Evolutionary conservation across 64 coral and sea anemone species (phyloP).

Genomic region (Hydrozoanthus tunicans): DNA sequence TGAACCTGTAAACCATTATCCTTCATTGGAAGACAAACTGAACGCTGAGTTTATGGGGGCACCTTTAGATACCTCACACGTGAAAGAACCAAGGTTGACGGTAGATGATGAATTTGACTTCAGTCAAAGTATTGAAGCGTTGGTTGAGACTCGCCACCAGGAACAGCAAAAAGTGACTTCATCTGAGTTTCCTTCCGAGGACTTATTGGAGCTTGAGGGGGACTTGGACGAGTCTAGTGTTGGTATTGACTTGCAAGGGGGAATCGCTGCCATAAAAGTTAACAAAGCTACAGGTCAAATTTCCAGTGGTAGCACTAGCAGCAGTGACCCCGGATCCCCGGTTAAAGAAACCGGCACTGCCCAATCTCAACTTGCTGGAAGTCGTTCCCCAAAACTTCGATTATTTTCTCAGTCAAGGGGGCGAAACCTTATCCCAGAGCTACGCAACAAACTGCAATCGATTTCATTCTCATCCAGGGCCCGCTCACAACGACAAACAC

Average conservation of each 20-base stretch:
- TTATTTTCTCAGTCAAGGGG: constrained; percentile 37
- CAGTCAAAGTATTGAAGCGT: constrained; percentile 47
- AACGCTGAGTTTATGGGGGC: constrained; percentile 55
- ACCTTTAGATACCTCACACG: neutral
- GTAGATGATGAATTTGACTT: constrained; percentile 43
- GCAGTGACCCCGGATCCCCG: neutral
- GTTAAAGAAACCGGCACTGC: neutral
- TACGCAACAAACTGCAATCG: constrained; percentile 51
- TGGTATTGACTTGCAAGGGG: constrained; percentile 15
- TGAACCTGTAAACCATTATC: constrained; percentile 4
- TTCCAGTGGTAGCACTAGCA: neutral
- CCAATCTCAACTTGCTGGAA: constrained; percentile 30
- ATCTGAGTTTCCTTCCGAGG: neutral
- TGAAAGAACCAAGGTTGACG: neutral
- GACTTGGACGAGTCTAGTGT: neutral
- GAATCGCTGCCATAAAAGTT: constrained; percentile 15
- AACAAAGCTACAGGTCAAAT: neutral
- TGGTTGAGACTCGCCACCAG: constrained; percentile 27
- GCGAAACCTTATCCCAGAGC: constrained; percentile 41
- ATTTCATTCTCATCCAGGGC: constrained; percentile 37
- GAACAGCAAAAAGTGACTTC: constrained; percentile 22
- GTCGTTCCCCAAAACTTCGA: constrained; percentile 24
- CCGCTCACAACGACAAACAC: constrained; percentile 40
- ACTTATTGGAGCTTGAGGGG: neutral
- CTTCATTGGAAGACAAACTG: constrained; percentile 44